A percentile compares a stretch with the other conserved stretches of the same genome.
Conservation (phyloP, 2,888 invertebrate genomes). For the Taenaris catops region DNA sequence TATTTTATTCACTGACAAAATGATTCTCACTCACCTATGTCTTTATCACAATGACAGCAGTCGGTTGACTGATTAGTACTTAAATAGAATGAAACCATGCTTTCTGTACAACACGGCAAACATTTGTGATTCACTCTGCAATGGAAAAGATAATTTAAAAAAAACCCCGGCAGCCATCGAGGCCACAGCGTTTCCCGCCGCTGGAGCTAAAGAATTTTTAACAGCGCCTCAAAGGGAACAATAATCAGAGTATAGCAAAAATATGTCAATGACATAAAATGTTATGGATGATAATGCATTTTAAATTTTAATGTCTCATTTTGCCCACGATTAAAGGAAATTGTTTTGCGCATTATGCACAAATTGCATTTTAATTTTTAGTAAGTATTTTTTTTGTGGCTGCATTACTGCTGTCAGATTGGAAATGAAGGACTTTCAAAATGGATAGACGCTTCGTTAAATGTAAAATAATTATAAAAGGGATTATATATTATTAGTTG, state of each 20-base stretch:
- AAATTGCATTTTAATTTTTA: background rate
- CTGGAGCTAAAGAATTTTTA: constrained; percentile 21
- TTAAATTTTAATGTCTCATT: constrained; percentile 16
- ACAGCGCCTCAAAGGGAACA: constrained; percentile 19
- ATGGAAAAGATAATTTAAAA: constrained; percentile 19
- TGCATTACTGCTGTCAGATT: constrained; percentile 13
- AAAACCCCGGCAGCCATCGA: constrained; percentile 12
- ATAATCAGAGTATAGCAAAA: constrained; percentile 19
- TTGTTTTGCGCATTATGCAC: constrained; percentile 1
- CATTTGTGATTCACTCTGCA: constrained; percentile 86
- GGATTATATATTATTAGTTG: too few species aligned
- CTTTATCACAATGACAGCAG: constrained; percentile 86
- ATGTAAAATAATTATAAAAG: too few species aligned
- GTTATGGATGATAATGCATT: constrained; percentile 18
- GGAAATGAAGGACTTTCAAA: too few species aligned
- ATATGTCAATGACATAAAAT: constrained; percentile 23
- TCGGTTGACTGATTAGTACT: constrained; percentile 54
- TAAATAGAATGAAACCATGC: constrained; percentile 49
- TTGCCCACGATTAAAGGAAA: background rate
- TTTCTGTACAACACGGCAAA: constrained; percentile 85
- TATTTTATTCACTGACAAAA: background rate
- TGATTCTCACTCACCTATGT: constrained; percentile 80
- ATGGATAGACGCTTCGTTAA: too few species aligned
- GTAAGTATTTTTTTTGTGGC: background rate
- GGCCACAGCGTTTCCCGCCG: constrained; percentile 15